Evolutionary conservation across 1,140 invertebrate genomes (phyloP).

Genomic region (Heliconius himera): DNA sequence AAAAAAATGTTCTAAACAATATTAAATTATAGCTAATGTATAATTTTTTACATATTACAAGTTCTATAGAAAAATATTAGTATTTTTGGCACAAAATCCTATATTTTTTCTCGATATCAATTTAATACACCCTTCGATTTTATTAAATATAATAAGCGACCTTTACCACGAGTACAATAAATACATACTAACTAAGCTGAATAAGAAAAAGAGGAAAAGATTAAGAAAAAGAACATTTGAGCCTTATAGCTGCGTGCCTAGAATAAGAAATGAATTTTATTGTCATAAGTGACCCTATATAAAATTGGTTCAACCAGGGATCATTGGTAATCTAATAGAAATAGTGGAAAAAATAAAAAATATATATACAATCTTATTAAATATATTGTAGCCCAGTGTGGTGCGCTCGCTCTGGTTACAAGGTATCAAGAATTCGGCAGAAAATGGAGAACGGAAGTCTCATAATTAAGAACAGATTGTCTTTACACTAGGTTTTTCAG

Average conservation of each 20-base stretch:
- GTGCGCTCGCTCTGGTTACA: too few species aligned
- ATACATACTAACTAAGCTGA: not conserved
- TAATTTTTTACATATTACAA: not conserved
- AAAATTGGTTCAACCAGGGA: not conserved
- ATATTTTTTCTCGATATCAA: not conserved
- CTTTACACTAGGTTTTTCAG: too few species aligned
- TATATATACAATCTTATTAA: too few species aligned
- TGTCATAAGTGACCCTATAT: not conserved
- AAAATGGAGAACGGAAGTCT: too few species aligned
- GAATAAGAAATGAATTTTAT: not conserved
- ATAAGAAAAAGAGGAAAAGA: not conserved
- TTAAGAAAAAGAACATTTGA: not conserved
- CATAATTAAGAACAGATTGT: too few species aligned
- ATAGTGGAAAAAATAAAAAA: not conserved
- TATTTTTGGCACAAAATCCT: not conserved
- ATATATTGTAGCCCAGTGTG: too few species aligned
- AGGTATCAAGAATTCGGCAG: too few species aligned
- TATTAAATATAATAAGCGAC: not conserved
- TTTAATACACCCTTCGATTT: not conserved
- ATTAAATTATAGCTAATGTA: too few species aligned
- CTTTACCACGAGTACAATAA: not conserved
- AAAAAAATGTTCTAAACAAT: too few species aligned
- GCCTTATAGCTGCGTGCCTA: not conserved
- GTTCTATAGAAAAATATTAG: not conserved
- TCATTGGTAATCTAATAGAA: not conserved